Evolutionary conservation across 2,113 vertebrate genomes (phyloP).

Genomic region (Baryphthengus martii): DNA sequence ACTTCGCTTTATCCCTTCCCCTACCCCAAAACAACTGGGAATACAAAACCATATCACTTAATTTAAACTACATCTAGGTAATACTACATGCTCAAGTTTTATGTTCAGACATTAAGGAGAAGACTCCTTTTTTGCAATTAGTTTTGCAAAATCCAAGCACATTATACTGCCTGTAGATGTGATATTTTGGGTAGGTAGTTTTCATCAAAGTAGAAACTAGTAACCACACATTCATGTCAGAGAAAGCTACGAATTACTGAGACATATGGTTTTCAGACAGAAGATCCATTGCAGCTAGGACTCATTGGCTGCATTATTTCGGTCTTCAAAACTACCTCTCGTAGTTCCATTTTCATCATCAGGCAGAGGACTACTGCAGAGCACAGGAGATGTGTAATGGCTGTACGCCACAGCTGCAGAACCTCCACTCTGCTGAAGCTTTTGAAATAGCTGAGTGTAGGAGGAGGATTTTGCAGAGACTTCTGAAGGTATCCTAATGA

Average conservation of each 20-base stretch:
- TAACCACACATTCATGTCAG: background rate
- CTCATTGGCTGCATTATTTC: background rate
- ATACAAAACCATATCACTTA: background rate
- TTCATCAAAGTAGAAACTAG: background rate
- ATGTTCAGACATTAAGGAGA: background rate
- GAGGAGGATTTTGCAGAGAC: background rate
- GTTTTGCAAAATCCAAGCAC: background rate
- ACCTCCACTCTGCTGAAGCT: background rate
- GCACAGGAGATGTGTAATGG: background rate
- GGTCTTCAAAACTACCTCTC: background rate
- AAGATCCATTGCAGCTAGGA: background rate
- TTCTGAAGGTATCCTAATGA: slow-evolving; percentile 1
- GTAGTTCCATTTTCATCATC: background rate
- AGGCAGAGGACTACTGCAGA: background rate
- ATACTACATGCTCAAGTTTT: background rate
- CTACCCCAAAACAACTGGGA: background rate
- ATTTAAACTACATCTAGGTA: background rate
- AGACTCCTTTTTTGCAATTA: background rate
- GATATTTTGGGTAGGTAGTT: background rate
- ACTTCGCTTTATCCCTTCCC: background rate
- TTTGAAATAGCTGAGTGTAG: background rate
- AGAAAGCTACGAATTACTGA: background rate
- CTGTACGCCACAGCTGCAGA: background rate
- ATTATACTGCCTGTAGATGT: background rate
- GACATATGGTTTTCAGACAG: background rate